phyloP scores from a whole-genome alignment of 2,113 vertebrate genomes.

The Forbesichthys agassizii region DNA sequence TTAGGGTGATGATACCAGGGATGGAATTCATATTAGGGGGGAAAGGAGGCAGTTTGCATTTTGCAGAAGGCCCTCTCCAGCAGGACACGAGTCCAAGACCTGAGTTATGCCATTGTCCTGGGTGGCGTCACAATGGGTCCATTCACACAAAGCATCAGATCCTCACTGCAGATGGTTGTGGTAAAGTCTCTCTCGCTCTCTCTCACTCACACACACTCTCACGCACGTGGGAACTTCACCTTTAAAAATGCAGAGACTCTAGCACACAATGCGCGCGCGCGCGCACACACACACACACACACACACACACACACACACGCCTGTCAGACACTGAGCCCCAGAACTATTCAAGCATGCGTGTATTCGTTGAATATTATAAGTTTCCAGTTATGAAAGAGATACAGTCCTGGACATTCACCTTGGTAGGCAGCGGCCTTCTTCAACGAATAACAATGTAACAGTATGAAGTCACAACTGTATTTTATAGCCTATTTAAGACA shows the following conservation, averaged over 20 bases:
- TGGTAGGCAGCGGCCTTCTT: background rate
- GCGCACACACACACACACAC: too few relatives aligned
- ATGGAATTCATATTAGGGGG: background rate
- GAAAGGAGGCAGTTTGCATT: background rate
- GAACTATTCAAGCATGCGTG: background rate
- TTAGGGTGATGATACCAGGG: background rate
- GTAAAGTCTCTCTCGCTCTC: constrained; percentile 48
- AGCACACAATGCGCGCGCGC: background rate
- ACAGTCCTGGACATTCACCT: background rate
- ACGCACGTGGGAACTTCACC: constrained; percentile 20
- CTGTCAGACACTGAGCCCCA: constrained; percentile 38
- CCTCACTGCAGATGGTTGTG: constrained; percentile 65
- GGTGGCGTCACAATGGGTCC: constrained; percentile 66
- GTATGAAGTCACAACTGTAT: constrained; percentile 19
- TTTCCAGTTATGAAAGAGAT: background rate
- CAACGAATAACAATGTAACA: background rate
- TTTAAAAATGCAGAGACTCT: background rate
- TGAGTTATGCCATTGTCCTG: constrained; percentile 72
- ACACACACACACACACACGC: background rate
- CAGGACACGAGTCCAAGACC: constrained; percentile 50
- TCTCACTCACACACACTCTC: constrained; percentile 19
- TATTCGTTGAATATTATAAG: background rate
- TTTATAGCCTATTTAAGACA: constrained; percentile 12
- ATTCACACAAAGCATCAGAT: constrained; percentile 63
- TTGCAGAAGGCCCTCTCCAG: constrained; percentile 18